Conservation (phyloP, 1,140 invertebrate genomes). For the Drosophila tristis region DNA sequence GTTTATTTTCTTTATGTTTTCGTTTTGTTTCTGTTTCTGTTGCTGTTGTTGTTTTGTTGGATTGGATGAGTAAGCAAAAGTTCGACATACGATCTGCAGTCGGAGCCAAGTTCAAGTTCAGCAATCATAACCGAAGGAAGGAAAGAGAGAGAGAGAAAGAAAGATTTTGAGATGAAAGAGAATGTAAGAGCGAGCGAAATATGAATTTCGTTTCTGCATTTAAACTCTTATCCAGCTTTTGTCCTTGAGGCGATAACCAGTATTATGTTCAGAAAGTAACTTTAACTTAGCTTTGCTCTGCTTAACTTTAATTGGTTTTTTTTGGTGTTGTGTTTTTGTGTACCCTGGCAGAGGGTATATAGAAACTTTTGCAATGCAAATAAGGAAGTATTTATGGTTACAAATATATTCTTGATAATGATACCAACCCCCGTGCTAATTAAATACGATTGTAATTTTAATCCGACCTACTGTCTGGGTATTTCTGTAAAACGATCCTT, state of each 20-base stretch:
- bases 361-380: too few relatives aligned
- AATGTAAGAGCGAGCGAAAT: too few relatives aligned
- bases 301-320: conserved; percentile 16
- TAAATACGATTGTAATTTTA: too few relatives aligned
- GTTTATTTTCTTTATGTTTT: conserved; percentile 18
- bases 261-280: conserved; percentile 33
- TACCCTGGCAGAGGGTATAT: background rate
- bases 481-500: too few relatives aligned
- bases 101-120: conserved; percentile 44
- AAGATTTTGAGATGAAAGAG: background rate
- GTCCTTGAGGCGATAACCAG: conserved; percentile 41
- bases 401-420: too few relatives aligned
- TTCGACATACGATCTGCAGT: conserved; percentile 6
- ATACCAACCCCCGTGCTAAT: too few relatives aligned
- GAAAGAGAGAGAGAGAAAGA: background rate
- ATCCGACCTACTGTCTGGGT: too few relatives aligned
- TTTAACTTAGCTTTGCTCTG: conserved; percentile 28
- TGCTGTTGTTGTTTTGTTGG: too few relatives aligned
- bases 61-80: conserved; percentile 45
- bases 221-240: conserved; percentile 15
- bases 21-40: background rate
- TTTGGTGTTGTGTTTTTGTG: background rate
- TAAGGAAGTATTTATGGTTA: too few relatives aligned
- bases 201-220: too few relatives aligned
- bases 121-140: background rate